Base-by-base conservation (phyloP, 2,888 invertebrate genomes). In the Zeuzera pyrina region DNA sequence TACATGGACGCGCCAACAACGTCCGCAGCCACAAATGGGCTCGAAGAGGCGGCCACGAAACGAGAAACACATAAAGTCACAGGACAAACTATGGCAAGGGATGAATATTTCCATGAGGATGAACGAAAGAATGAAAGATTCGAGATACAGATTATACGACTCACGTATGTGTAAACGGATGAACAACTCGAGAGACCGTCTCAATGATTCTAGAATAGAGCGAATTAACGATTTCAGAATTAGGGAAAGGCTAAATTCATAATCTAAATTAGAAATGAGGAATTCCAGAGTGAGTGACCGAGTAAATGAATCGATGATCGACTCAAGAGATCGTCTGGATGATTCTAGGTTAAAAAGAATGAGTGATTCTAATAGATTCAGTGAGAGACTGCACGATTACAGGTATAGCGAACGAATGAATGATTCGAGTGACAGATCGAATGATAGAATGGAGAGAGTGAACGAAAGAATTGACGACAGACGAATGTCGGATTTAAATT, bases 21-120 rank as follows among this genome's bases (percentile, higher is more conserved):
- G 79, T 3, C 81, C 77, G 0, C 79, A 79, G 31, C 78, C 79
- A 0, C 81, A 81, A 41, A 66, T 69, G 1, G 72, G 77, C 1
- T 73, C 77, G 3, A 83, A 81, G 39, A 55, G 83, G 1, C 52
- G 81, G 10, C 73, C 74, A 0, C 41, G 76, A 31, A 65, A 68
- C 26, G 35, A 48, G 1, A 25, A 72, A 74, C 13, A 77, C 73
- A 52, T 71, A 71, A 69, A 69, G 31, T 57, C 43, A n/a, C 61
- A 63, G 36, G 74, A 74, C 3, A 76, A 74, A 51, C 42, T 65
- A 15, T 49, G 68, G 3, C 64, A 53, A 34, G 64, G 63, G 7
- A 36, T 58, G 1, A 61, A 57, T 31, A 65, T 46, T 26, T 69
- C 33, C 33, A 64, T 46, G 57, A 41, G 39, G 54, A 58, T 0